These are phyloP conservation scores for Cladorhizidae sp. DNA, from an alignment of 37 sponge, comb jelly and placozoan species.

Conservation along the genomic window DNA sequence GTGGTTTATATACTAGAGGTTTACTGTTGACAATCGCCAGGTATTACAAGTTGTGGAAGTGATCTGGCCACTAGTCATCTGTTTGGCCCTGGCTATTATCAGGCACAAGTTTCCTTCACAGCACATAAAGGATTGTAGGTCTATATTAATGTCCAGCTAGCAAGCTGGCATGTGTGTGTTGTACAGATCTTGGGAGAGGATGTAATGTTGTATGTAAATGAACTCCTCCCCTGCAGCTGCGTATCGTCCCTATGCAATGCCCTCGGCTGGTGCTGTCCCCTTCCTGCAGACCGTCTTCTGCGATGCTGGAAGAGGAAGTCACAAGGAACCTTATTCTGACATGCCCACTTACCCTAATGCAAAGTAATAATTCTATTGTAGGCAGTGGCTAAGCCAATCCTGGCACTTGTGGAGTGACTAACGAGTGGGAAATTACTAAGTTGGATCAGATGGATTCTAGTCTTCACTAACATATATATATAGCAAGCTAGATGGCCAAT, in stretches of 20 bases:
- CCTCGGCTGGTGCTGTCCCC: conserved; percentile 94
- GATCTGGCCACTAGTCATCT: conserved; percentile 70
- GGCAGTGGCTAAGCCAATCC: too few relatives aligned
- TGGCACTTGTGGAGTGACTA: too few relatives aligned
- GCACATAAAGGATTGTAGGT: conserved; percentile 31
- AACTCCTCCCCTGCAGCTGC: conserved; percentile 33
- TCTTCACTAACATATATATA: too few relatives aligned
- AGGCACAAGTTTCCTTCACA: conserved; percentile 54
- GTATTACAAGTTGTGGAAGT: conserved; percentile 59
- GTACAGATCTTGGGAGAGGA: too few relatives aligned
- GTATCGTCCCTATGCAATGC: conserved; percentile 87
- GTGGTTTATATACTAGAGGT: neutral
- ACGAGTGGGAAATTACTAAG: too few relatives aligned
- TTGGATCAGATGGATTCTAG: too few relatives aligned
- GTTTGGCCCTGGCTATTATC: conserved; percentile 41
- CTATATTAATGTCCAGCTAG: neutral
- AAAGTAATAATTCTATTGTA: conserved; percentile 48
- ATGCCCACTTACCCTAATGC: conserved; percentile 73
- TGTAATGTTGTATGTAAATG: neutral
- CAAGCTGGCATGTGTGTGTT: too few relatives aligned
- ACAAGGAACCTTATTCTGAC: conserved; percentile 5
- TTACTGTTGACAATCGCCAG: conserved; percentile 11
- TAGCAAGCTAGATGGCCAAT: too few relatives aligned
- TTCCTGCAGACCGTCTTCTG: conserved; percentile 92
- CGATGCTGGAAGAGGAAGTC: conserved; percentile 49